Evolutionary conservation across 2,888 invertebrate species (phyloP).

Genomic region (Willowsia nigromaculata): DNA sequence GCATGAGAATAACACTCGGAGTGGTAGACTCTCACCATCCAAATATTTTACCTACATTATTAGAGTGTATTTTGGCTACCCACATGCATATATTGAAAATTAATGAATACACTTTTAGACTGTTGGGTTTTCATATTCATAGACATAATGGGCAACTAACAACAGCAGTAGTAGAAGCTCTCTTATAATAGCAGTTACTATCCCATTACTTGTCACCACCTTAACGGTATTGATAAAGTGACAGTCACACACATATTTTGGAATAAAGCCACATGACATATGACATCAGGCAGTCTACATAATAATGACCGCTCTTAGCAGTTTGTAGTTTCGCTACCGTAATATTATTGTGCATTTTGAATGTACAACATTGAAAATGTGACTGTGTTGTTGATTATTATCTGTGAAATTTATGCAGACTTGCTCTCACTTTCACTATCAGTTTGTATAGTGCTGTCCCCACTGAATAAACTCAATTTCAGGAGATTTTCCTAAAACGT

Average conservation of each 20-base stretch:
- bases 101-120: constrained; percentile 16
- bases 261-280: constrained; percentile 19
- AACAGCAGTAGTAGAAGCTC: neutral
- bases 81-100: constrained; percentile 6
- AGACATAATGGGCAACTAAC: neutral
- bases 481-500: neutral
- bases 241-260: constrained; percentile 34
- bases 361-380: neutral
- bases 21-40: too few relatives aligned
- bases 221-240: constrained; percentile 22
- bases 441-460: neutral
- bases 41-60: neutral
- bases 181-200: too few relatives aligned
- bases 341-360: neutral
- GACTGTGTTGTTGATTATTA: constrained; percentile 9
- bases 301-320: neutral
- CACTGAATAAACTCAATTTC: neutral
- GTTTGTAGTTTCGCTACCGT: neutral
- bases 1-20: too few relatives aligned
- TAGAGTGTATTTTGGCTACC: neutral
- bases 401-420: neutral
- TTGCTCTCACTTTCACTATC: neutral
- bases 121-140: neutral
- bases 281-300: constrained; percentile 1
- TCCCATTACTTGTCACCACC: constrained; percentile 35